Conservation (phyloP, 2,888 invertebrate genomes). For the Drosophila atroscutellata region DNA sequence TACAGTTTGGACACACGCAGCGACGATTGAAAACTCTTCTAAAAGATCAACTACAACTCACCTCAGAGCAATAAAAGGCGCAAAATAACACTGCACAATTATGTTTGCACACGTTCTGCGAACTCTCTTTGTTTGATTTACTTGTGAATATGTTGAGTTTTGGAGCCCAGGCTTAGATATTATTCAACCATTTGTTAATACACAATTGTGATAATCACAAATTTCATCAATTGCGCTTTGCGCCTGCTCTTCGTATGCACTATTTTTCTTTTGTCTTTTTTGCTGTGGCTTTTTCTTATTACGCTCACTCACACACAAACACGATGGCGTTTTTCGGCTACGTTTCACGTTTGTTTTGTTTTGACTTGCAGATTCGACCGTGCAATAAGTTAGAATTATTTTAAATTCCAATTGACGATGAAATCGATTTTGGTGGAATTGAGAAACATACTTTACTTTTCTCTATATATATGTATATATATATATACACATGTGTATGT, state of each 20-base stretch:
- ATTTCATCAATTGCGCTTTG: constrained; percentile 65
- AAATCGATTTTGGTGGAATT: constrained; percentile 28
- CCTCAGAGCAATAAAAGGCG: constrained; percentile 55
- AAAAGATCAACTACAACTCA: constrained; percentile 48
- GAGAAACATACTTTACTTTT: constrained; percentile 16
- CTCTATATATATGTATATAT: constrained; percentile 1
- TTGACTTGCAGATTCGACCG: constrained; percentile 47
- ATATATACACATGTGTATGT: neutral
- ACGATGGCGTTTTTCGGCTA: constrained; percentile 59
- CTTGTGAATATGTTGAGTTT: constrained; percentile 15
- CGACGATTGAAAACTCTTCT: constrained; percentile 38
- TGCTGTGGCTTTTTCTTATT: constrained; percentile 48
- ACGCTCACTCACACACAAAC: constrained; percentile 41
- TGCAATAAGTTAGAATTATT: constrained; percentile 30
- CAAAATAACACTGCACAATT: constrained; percentile 47
- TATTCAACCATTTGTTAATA: constrained; percentile 69
- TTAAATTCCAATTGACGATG: constrained; percentile 24
- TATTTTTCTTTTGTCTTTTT: constrained; percentile 49
- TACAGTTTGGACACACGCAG: constrained; percentile 55
- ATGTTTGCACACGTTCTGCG: constrained; percentile 13
- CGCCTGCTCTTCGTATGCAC: constrained; percentile 61
- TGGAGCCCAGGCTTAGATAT: constrained; percentile 52
- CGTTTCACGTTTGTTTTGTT: constrained; percentile 65
- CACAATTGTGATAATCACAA: constrained; percentile 64
- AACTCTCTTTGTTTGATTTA: constrained; percentile 7